Percentiles rank a stretch among this genome's conserved stretches.
These are phyloP conservation scores for Drosophila neutralis DNA, from an alignment of 2,888 invertebrate genomes.

Conservation along the genomic window DNA sequence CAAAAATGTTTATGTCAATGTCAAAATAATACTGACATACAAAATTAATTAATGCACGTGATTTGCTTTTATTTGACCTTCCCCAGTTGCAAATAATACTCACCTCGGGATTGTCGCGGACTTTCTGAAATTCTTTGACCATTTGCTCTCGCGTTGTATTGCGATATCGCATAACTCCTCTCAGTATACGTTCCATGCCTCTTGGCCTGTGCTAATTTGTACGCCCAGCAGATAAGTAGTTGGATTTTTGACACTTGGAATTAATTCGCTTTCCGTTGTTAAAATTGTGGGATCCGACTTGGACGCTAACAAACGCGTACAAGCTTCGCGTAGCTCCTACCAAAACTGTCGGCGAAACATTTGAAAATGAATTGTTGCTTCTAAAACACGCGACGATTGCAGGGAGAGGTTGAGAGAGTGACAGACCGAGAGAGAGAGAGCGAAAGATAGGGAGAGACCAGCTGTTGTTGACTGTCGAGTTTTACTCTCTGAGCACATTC, in stretches of 20 bases:
- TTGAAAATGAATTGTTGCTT: conserved; percentile 70
- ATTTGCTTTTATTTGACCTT: conserved; percentile 3
- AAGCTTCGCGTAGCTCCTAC: conserved; percentile 33
- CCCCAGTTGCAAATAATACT: conserved; percentile 36
- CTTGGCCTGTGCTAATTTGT: conserved; percentile 6
- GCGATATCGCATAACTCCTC: conserved; percentile 95
- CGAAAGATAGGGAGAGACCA: conserved; percentile 17
- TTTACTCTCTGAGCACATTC: conserved; percentile 35
- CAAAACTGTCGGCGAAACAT: conserved; percentile 47
- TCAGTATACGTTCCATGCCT: conserved; percentile 93
- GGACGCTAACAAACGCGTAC: conserved; percentile 35
- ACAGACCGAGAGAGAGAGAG: background rate
- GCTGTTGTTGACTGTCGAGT: conserved; percentile 31
- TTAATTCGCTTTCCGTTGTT: conserved; percentile 26
- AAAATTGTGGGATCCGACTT: conserved; percentile 16
- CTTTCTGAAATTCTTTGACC: conserved; percentile 96
- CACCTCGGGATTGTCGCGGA: conserved; percentile 91
- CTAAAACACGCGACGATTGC: conserved; percentile 61
- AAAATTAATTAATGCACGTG: conserved; percentile 10
- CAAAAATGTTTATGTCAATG: conserved; percentile 15
- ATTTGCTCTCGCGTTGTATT: conserved; percentile 92
- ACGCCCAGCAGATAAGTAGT: conserved; percentile 6
- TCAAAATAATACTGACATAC: conserved; percentile 6
- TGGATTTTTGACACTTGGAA: conserved; percentile 41
- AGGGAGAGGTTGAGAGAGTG: background rate